A percentile compares a stretch with the other conserved stretches of the same genome.
phyloP scores from a whole-genome alignment of 2,888 invertebrate genomes.

The Icerya purchasi region DNA sequence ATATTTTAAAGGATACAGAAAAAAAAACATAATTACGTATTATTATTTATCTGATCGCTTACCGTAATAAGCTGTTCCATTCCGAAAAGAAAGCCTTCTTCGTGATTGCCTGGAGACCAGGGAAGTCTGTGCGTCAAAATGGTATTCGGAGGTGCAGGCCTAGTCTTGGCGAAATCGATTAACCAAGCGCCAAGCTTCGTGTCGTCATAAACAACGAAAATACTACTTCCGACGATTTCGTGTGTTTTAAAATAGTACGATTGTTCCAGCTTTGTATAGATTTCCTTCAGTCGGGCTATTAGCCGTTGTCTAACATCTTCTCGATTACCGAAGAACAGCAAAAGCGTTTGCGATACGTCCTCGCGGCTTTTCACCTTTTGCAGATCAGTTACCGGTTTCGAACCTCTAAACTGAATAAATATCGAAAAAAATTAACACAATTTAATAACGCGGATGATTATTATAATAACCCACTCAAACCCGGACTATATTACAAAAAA shows the following conservation, averaged over 20 bases:
- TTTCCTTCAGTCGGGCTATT: constrained; percentile 47
- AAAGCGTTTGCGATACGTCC: constrained; percentile 51
- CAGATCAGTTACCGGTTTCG: constrained; percentile 63
- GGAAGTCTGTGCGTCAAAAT: constrained; percentile 52
- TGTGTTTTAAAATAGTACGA: constrained; percentile 67
- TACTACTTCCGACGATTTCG: constrained; percentile 80
- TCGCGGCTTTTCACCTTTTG: constrained; percentile 62
- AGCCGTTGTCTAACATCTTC: constrained; percentile 45
- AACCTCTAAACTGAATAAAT: constrained; percentile 38
- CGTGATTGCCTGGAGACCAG: constrained; percentile 88
- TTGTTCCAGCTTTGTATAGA: constrained; percentile 55
- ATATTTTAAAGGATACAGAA: too few species aligned
- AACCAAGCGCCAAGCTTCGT: constrained; percentile 79
- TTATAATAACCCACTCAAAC: too few species aligned
- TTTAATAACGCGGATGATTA: too few species aligned
- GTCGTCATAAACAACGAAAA: constrained; percentile 81
- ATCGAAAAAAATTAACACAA: constrained; percentile 1
- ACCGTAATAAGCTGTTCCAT: constrained; percentile 74
- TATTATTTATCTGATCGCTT: too few species aligned
- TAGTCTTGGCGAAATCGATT: constrained; percentile 91
- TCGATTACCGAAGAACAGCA: constrained; percentile 45
- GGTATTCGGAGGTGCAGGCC: constrained; percentile 43
- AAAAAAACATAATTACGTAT: too few species aligned
- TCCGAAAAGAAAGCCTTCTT: constrained; percentile 84
- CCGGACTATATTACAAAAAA: too few species aligned